These are phyloP conservation scores for Ptilonorhynchus violaceus DNA, from an alignment of 2,113 vertebrate species.

Conservation along the genomic window DNA sequence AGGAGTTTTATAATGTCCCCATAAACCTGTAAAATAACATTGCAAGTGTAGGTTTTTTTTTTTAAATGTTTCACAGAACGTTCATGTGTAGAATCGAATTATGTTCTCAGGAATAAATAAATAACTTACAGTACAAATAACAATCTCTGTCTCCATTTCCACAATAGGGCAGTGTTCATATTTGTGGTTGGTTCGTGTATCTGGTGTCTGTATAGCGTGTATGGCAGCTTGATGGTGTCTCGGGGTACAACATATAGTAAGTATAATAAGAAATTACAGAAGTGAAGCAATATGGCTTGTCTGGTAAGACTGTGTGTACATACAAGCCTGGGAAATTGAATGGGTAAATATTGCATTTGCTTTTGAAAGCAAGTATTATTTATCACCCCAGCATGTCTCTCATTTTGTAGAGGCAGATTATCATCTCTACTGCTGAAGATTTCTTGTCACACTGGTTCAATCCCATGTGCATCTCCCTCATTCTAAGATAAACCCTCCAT, in stretches of 20 bases:
- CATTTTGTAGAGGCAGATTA: constrained; percentile 20
- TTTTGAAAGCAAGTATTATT: neutral
- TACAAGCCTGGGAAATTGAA: neutral
- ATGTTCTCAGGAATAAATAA: constrained; percentile 5
- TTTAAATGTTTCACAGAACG: neutral
- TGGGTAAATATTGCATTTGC: neutral
- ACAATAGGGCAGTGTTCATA: neutral
- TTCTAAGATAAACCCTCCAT: neutral
- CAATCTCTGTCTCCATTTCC: neutral
- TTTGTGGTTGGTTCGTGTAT: neutral
- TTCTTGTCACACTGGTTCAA: neutral
- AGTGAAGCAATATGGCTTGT: neutral
- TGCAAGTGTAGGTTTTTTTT: neutral
- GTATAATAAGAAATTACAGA: neutral
- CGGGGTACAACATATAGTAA: neutral
- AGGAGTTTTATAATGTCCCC: neutral
- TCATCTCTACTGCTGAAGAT: neutral
- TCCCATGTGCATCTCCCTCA: neutral
- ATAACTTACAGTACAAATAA: neutral
- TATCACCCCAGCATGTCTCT: constrained; percentile 7
- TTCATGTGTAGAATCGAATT: neutral
- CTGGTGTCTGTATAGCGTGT: neutral
- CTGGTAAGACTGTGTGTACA: neutral
- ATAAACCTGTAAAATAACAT: constrained; percentile 7
- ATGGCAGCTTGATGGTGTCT: neutral